Conservation (phyloP, 2,797 vertebrate species). For the Pangasius djambal region DNA sequence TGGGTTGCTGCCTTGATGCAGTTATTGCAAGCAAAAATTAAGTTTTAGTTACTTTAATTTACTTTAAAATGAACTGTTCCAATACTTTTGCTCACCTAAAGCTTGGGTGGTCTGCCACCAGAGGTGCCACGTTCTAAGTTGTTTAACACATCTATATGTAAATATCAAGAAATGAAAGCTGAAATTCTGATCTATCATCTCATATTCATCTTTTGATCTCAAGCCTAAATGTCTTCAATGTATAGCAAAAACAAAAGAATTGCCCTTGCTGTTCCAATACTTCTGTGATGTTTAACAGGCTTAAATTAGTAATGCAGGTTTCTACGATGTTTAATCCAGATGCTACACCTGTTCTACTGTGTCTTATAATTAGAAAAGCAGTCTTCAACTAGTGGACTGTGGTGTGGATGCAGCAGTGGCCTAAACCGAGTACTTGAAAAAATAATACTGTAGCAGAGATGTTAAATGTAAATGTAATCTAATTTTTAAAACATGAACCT, state of each 20-base stretch:
- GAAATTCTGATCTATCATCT: not conserved
- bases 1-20: no score
- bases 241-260: not conserved
- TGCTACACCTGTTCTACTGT: not conserved
- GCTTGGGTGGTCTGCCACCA: no score
- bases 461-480: not conserved
- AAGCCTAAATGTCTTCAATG: not conserved
- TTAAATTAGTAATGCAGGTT: not conserved
- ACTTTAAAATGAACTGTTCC: not conserved
- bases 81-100: not conserved
- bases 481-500: slow-evolving; percentile 7
- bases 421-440: not conserved
- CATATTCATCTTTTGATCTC: not conserved
- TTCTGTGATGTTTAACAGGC: not conserved
- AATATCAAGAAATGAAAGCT: not conserved
- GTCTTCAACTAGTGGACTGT: not conserved
- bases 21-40: no score
- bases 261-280: not conserved
- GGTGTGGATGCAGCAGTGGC: not conserved
- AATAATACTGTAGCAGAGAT: not conserved
- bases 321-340: not conserved
- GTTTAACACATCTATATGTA: not conserved
- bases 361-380: not conserved
- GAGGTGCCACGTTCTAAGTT: not conserved
- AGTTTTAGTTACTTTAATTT: not conserved